Conservation (phyloP, 2,888 invertebrate genomes). For the Caenorhabditis sp. region DNA sequence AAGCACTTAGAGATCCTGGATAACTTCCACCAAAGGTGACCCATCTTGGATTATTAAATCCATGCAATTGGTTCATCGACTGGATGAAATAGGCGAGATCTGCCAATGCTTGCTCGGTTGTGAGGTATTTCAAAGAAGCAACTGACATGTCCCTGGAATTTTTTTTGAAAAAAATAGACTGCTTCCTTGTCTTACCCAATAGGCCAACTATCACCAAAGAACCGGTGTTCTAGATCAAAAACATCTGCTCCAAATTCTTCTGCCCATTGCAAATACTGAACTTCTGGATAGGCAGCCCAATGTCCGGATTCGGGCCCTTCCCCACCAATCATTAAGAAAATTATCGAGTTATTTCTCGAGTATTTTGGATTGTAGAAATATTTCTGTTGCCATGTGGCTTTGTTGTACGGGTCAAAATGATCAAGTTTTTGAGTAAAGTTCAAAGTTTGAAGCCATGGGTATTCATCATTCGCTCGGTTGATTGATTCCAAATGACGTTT, state of each 20-base stretch:
- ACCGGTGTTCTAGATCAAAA: constrained; percentile 57
- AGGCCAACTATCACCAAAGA: constrained; percentile 56
- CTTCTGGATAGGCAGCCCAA: constrained; percentile 44
- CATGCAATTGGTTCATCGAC: constrained; percentile 50
- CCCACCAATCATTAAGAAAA: constrained; percentile 64
- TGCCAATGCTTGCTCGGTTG: constrained; percentile 54
- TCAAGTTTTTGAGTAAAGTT: constrained; percentile 60
- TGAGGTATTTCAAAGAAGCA: constrained; percentile 38
- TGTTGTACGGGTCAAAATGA: constrained; percentile 58
- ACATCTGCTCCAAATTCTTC: constrained; percentile 49
- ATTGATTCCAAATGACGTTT: neutral
- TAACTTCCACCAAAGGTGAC: constrained; percentile 67
- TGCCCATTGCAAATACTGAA: constrained; percentile 55
- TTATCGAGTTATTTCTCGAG: constrained; percentile 41
- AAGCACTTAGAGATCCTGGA: constrained; percentile 58
- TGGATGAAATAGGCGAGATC: constrained; percentile 56
- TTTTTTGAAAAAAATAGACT: neutral
- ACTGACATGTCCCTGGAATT: constrained; percentile 50
- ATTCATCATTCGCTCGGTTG: constrained; percentile 9
- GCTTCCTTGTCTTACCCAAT: constrained; percentile 23
- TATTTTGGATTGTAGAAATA: constrained; percentile 57
- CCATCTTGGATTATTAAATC: constrained; percentile 60
- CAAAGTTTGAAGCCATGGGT: constrained; percentile 27
- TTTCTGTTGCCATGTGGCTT: constrained; percentile 55
- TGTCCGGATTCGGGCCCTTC: constrained; percentile 51